These are phyloP conservation scores for Rhagophthalmus giganteus DNA, from an alignment of 2,888 invertebrate species.

Conservation along the genomic window DNA sequence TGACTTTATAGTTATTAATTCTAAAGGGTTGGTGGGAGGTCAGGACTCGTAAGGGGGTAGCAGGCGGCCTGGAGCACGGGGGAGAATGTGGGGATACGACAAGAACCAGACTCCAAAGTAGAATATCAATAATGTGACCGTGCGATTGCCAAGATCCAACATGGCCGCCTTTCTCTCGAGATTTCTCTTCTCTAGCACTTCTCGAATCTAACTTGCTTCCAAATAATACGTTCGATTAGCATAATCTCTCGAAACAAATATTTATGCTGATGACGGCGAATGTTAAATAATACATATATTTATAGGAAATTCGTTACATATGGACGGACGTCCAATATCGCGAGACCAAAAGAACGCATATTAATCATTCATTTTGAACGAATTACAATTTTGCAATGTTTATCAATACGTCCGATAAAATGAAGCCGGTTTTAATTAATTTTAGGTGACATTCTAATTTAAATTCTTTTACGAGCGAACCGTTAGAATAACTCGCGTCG, in stretches of 20 bases:
- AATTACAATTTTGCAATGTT: too few species aligned
- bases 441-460: too few species aligned
- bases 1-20: slow-evolving; percentile 31
- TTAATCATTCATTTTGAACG: too few species aligned
- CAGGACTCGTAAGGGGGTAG: slow-evolving; percentile 27
- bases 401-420: too few species aligned
- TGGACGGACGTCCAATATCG: too few species aligned
- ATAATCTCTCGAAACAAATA: not conserved
- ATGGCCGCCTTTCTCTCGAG: slow-evolving; percentile 29
- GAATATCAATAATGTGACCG: slow-evolving; percentile 57
- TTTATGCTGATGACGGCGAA: too few species aligned
- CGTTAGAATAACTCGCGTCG: too few species aligned
- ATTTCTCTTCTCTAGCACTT: slow-evolving; percentile 21
- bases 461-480: too few species aligned
- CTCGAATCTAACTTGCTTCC: slow-evolving; percentile 15
- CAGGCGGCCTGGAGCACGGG: slow-evolving; percentile 28
- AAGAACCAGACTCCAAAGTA: slow-evolving; percentile 54
- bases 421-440: too few species aligned
- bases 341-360: too few species aligned
- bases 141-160: slow-evolving; percentile 48
- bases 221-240: slow-evolving; percentile 2
- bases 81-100: slow-evolving; percentile 43
- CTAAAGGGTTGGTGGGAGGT: slow-evolving; percentile 30
- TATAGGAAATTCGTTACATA: too few species aligned
- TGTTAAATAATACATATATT: too few species aligned